These are phyloP conservation scores for Eupithecia abbreviata DNA, from an alignment of 2,888 invertebrate species.

Conservation along the genomic window DNA sequence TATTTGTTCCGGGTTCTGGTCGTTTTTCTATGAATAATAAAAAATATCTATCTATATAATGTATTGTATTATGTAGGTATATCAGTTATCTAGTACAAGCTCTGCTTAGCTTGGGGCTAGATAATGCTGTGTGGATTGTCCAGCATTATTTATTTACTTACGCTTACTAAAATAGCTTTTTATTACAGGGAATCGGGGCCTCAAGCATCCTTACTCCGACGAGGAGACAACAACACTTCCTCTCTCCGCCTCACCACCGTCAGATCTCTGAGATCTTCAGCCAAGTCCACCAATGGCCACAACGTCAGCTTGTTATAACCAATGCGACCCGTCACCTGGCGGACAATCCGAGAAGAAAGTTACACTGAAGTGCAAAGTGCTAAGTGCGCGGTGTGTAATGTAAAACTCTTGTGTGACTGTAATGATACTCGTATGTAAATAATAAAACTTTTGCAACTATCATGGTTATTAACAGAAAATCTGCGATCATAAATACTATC, in stretches of 20 bases:
- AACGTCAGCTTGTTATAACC: conserved; percentile 75
- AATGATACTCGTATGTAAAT: conserved; percentile 39
- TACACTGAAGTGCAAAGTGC: conserved; percentile 42
- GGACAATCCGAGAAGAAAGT: conserved; percentile 49
- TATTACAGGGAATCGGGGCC: conserved; percentile 68
- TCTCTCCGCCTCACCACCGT: conserved; percentile 74
- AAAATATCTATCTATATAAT: no score
- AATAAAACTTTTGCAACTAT: no score
- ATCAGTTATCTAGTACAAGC: no score
- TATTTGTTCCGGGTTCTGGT: no score
- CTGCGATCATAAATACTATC: no score
- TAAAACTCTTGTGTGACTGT: conserved; percentile 48
- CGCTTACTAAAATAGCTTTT: not conserved
- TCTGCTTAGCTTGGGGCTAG: no score
- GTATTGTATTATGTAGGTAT: no score
- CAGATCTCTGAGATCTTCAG: conserved; percentile 69
- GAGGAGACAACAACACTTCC: conserved; percentile 74
- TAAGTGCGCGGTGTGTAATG: conserved; percentile 57
- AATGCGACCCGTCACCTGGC: conserved; percentile 43
- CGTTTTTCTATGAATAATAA: no score
- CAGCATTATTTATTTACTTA: not conserved
- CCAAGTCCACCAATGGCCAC: conserved; percentile 73
- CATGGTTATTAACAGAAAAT: no score
- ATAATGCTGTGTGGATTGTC: no score
- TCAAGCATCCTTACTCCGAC: conserved; percentile 71